These are phyloP conservation scores for Polia nebulosa DNA, from an alignment of 2,888 invertebrate species.

Conservation along the genomic window DNA sequence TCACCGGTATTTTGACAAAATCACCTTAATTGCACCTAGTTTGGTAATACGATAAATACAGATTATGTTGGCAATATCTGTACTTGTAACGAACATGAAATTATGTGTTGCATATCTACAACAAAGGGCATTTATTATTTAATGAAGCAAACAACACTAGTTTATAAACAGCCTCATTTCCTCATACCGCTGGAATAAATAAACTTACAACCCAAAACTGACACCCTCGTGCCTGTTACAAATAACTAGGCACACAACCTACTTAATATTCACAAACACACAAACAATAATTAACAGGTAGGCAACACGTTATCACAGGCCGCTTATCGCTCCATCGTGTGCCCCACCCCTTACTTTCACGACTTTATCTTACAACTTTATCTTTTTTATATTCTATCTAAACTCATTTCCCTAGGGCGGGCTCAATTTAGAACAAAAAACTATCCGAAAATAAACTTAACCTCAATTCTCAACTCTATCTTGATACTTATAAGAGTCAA, in stretches of 20 bases:
- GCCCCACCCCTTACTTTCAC: slow-evolving; percentile 65
- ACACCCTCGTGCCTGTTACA: slow-evolving; percentile 26
- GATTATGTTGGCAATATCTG: too few species aligned
- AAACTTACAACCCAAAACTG: not conserved
- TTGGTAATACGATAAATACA: too few species aligned
- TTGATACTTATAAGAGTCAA: slow-evolving; percentile 7
- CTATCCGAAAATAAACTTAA: slow-evolving; percentile 32
- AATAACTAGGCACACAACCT: slow-evolving; percentile 46
- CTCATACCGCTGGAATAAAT: slow-evolving; percentile 10
- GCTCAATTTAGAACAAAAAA: slow-evolving; percentile 42
- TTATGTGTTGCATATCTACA: not conserved
- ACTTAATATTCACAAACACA: slow-evolving; percentile 60
- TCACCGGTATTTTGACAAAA: too few species aligned
- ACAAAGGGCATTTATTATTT: not conserved
- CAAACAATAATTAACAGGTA: slow-evolving; percentile 59
- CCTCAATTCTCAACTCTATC: slow-evolving; percentile 33
- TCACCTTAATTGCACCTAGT: too few species aligned
- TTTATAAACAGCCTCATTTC: slow-evolving; percentile 27
- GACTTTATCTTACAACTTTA: slow-evolving; percentile 67
- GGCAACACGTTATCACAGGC: slow-evolving; percentile 51
- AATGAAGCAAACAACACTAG: not conserved
- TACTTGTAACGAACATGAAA: too few species aligned
- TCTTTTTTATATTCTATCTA: slow-evolving; percentile 65
- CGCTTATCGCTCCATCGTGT: slow-evolving; percentile 49
- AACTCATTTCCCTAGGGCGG: slow-evolving; percentile 70